These are phyloP conservation scores for Drosophila fuyamai DNA, from an alignment of 1,140 invertebrate species.

Conservation along the genomic window DNA sequence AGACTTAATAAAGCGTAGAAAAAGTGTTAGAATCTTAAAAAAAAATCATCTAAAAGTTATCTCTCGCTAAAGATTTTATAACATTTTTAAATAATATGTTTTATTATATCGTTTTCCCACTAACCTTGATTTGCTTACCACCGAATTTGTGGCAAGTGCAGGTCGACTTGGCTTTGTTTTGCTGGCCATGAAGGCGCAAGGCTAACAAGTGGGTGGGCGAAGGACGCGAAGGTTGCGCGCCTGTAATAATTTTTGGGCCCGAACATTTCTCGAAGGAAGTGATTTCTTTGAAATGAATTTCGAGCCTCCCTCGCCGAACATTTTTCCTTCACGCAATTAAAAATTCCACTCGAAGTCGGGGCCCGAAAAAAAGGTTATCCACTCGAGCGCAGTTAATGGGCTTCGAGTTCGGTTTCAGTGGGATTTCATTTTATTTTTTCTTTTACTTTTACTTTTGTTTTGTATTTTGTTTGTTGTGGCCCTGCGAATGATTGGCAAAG, in stretches of 20 bases:
- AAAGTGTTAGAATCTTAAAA: too few species aligned
- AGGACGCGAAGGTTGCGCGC: slow-evolving; percentile 39
- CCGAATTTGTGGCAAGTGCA: slow-evolving; percentile 11
- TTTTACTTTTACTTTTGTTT: slow-evolving; percentile 10
- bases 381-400: slow-evolving; percentile 78
- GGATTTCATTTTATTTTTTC: slow-evolving; percentile 40
- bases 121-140: neutral
- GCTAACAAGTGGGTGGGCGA: slow-evolving; percentile 38
- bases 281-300: slow-evolving; percentile 62
- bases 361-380: slow-evolving; percentile 49
- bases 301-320: slow-evolving; percentile 7
- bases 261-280: slow-evolving; percentile 41
- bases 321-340: slow-evolving; percentile 48
- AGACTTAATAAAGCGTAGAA: too few species aligned
- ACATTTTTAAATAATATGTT: too few species aligned
- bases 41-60: too few species aligned
- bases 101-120: neutral
- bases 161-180: slow-evolving; percentile 27
- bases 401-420: slow-evolving; percentile 64
- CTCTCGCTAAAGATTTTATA: too few species aligned
- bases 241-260: slow-evolving; percentile 53
- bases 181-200: slow-evolving; percentile 41
- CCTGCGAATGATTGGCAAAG: slow-evolving; percentile 65
- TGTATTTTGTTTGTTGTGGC: slow-evolving; percentile 24
- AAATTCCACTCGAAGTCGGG: slow-evolving; percentile 45